Conservation (phyloP, 2,888 invertebrate genomes). For the Eutolmus rufibarbis region DNA sequence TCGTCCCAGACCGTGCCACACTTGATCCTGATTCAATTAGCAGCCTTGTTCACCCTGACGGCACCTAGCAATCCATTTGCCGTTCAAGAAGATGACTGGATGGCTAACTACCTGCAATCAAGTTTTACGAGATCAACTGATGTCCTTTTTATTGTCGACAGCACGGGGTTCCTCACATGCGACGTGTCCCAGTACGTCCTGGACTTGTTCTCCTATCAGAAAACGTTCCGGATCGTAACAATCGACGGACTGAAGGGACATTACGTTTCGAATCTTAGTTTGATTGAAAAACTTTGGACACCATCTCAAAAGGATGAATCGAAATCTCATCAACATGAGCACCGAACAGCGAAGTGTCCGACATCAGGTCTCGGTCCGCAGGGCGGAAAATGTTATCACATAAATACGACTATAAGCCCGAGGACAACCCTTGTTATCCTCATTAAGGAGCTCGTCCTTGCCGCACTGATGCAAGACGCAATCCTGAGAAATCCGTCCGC, state of each 20-base stretch:
- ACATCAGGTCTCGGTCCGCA: background rate
- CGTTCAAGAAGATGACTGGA: background rate
- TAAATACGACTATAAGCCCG: background rate
- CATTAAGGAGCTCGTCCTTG: background rate
- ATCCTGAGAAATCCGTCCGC: background rate
- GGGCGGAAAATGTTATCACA: background rate
- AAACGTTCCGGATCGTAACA: slow-evolving; percentile 40
- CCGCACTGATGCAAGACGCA: background rate
- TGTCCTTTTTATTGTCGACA: slow-evolving; percentile 40
- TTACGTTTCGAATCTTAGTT: background rate
- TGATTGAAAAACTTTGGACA: slow-evolving; percentile 5
- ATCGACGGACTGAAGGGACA: slow-evolving; percentile 20
- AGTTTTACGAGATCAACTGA: slow-evolving; percentile 42
- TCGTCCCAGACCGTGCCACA: background rate
- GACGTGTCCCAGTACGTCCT: slow-evolving; percentile 8
- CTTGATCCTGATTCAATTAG: background rate
- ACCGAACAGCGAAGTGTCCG: background rate
- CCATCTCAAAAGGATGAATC: background rate
- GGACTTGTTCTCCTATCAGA: slow-evolving; percentile 34
- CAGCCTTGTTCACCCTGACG: background rate
- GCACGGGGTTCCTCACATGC: background rate
- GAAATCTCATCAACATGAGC: background rate
- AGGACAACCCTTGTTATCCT: background rate
- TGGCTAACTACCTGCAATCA: slow-evolving; percentile 37
- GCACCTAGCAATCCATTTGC: background rate